These are phyloP conservation scores for Nymphalis polychloros DNA, from an alignment of 2,888 invertebrate genomes.

Conservation along the genomic window DNA sequence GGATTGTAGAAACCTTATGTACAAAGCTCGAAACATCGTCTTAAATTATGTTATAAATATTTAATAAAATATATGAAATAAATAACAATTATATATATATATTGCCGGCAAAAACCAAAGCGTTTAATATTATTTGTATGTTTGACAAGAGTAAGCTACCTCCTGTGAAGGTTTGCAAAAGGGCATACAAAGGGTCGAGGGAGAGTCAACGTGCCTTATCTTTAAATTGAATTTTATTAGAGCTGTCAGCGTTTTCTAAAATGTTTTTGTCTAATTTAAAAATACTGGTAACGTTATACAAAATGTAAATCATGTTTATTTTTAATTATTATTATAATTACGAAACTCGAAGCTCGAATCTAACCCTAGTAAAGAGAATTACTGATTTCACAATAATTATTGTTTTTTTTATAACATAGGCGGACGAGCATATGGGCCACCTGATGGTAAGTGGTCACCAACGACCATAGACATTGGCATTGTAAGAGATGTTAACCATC, in stretches of 20 bases:
- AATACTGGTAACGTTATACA: neutral
- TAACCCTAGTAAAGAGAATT: too few species aligned
- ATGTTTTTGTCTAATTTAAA: conserved; percentile 24
- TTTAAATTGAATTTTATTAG: conserved; percentile 42
- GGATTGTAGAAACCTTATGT: neutral
- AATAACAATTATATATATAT: too few species aligned
- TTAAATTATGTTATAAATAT: neutral
- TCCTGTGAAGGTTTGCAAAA: conserved; percentile 30
- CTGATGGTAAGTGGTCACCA: too few species aligned
- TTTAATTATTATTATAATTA: neutral
- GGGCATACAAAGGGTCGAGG: conserved; percentile 43
- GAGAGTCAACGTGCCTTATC: conserved; percentile 69
- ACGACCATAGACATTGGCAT: too few species aligned
- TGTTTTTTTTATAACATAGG: too few species aligned
- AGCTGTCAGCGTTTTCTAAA: conserved; percentile 32
- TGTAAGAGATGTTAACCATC: too few species aligned
- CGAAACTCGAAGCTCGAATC: neutral
- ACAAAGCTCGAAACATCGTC: neutral
- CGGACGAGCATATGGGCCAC: too few species aligned
- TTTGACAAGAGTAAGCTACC: conserved; percentile 31
- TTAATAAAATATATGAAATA: neutral
- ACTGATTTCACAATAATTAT: too few species aligned
- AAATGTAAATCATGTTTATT: neutral
- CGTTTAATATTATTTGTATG: conserved; percentile 32
- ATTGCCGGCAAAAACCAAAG: too few species aligned